Evolutionary conservation across 2,113 vertebrate genomes (phyloP), one percentile per base, ranked within the genome.

Genomic region (Poicephalus meyeri): DNA sequence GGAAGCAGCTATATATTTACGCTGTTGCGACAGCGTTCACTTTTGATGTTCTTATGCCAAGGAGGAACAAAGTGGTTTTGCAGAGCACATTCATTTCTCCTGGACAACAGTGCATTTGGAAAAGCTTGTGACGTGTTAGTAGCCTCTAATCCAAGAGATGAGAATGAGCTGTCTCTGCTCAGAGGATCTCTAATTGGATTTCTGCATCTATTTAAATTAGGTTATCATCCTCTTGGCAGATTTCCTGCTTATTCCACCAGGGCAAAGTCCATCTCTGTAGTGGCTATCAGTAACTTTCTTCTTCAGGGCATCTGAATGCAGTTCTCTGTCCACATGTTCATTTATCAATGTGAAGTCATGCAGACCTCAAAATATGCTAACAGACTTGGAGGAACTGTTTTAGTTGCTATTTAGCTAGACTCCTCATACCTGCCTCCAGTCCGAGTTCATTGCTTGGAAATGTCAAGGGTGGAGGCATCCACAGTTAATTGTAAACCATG

Each of bases 161-260:
- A 56, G 80, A 70, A 69, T 7, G 91, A 93, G 84, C 93, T 95
- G 94, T 88, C 81, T 96, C 78, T 93, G 91, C 96, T 97, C 91
- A 89, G 70, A 95, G 84, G 39, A 72, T 71, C 72, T 61, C 91
- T 97, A 96, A 95, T 94, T 97, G 84, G 61, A 91, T 97, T 97
- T 93, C 93, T 96, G 83, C 70, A 71, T 95, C 94, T 94, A 55
- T 95, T 95, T 93, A 89, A 97, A 96, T 97, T 87, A 91, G 73
- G 89, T 96, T 96, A 92, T 69, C 73, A 71, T 76, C 80, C 91
- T 56, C 87, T 94, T 85, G 93, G 95, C 91, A 95, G 87, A 49
- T 92, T 91, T 96, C 94, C 96, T 89, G 94, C 91, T 65, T 69
- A 4, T 81, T 89, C 73, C 49, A 87, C 35, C 70, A 47, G 65